Percentiles rank a stretch among this genome's conserved stretches.
phyloP scores from a whole-genome alignment of 2,797 vertebrate species.

The Apogon talboti region DNA sequence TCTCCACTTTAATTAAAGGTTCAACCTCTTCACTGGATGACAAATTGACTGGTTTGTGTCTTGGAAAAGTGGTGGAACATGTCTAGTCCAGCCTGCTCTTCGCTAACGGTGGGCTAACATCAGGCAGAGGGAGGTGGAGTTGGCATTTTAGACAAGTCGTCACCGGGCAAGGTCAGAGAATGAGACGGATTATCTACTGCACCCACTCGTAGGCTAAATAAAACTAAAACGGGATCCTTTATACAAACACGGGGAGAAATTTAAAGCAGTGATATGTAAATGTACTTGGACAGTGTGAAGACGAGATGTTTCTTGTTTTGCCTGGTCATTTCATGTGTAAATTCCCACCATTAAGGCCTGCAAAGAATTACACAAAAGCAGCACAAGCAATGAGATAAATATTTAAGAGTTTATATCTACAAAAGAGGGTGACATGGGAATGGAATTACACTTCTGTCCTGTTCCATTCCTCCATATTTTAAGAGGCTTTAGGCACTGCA shows the following conservation, averaged over 20 bases:
- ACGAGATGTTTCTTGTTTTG: too few species aligned
- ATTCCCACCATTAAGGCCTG: too few species aligned
- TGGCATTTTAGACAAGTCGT: constrained; percentile 59
- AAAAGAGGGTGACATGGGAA: too few species aligned
- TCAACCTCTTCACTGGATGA: constrained; percentile 83
- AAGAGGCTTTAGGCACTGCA: too few species aligned
- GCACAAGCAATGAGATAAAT: too few species aligned
- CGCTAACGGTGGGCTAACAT: constrained; percentile 41
- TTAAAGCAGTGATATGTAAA: too few species aligned
- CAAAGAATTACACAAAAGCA: too few species aligned
- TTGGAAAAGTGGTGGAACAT: constrained; percentile 71
- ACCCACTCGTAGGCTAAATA: neutral
- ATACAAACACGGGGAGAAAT: neutral
- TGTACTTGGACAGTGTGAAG: too few species aligned
- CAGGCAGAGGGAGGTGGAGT: constrained; percentile 23
- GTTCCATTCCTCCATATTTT: too few species aligned
- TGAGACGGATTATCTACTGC: constrained; percentile 29
- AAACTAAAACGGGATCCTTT: constrained; percentile 1
- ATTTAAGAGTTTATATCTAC: too few species aligned
- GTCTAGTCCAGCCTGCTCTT: constrained; percentile 60
- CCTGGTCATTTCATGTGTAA: too few species aligned
- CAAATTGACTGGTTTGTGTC: constrained; percentile 82
- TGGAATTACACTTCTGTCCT: too few species aligned
- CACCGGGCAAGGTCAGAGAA: constrained; percentile 32
- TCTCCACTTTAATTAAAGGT: constrained; percentile 86